Evolutionary conservation across 2,888 invertebrate genomes (phyloP).

Genomic region (Hypena proboscidalis): DNA sequence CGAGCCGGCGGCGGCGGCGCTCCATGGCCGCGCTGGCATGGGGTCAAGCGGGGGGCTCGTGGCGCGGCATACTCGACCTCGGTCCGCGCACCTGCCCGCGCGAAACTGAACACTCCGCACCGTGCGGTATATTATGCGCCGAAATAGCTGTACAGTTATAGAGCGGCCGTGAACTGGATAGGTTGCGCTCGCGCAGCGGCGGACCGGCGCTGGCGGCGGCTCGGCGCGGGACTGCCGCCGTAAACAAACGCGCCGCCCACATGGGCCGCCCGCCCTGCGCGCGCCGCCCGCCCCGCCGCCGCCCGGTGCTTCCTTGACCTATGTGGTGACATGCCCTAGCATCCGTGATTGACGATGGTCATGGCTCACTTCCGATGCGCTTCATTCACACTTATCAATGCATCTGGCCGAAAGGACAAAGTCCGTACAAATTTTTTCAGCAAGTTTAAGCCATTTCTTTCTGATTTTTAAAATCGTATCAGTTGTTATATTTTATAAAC

Average conservation of each 20-base stretch:
- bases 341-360: conserved; percentile 60
- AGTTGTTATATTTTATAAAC: too few species aligned
- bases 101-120: conserved; percentile 76
- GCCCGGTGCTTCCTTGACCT: conserved; percentile 60
- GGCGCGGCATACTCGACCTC: conserved; percentile 56
- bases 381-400: conserved; percentile 16
- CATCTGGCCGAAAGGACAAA: conserved; percentile 5
- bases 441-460: too few species aligned
- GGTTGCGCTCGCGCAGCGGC: conserved; percentile 68
- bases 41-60: conserved; percentile 41
- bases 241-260: conserved; percentile 63
- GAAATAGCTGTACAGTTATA: conserved; percentile 81
- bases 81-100: conserved; percentile 76
- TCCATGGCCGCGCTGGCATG: conserved; percentile 70
- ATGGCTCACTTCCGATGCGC: conserved; percentile 42
- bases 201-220: conserved; percentile 54
- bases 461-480: too few species aligned
- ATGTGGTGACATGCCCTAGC: conserved; percentile 57
- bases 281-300: conserved; percentile 38
- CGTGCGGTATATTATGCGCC: conserved; percentile 76
- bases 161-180: conserved; percentile 83
- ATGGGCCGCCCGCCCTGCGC: conserved; percentile 46
- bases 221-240: conserved; percentile 57
- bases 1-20: conserved; percentile 73
- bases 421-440: not conserved